phyloP scores from a whole-genome alignment of 1,140 invertebrate genomes.

The Drosophila triauraria region DNA sequence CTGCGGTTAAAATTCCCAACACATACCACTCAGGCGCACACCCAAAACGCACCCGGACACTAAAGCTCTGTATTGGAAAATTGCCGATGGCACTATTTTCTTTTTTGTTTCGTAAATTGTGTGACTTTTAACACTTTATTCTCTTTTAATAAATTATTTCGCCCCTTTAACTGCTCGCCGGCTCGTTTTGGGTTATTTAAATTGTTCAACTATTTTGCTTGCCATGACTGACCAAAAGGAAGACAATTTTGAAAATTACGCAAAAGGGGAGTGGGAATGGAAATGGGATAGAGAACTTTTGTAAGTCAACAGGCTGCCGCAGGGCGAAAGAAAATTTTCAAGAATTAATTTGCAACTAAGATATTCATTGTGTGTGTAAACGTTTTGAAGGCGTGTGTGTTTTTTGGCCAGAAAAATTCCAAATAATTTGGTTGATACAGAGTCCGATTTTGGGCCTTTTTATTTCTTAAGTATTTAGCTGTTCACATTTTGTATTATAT shows the following conservation, averaged over 20 bases:
- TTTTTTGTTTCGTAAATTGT: constrained; percentile 75
- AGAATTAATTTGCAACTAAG: constrained; percentile 81
- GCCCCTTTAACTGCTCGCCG: constrained; percentile 5
- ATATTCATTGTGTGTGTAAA: constrained; percentile 69
- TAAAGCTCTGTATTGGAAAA: constrained; percentile 6
- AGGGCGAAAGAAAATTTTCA: constrained; percentile 70
- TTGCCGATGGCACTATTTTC: constrained; percentile 70
- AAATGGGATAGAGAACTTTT: constrained; percentile 37
- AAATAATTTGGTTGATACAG: constrained; percentile 53
- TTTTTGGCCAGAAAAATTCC: constrained; percentile 50
- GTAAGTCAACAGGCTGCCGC: constrained; percentile 61
- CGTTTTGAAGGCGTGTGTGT: constrained; percentile 8
- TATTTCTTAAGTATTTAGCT: constrained; percentile 27
- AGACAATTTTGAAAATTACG: constrained; percentile 2
- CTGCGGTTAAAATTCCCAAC: constrained; percentile 22
- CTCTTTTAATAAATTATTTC: constrained; percentile 82
- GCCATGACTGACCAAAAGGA: constrained; percentile 28
- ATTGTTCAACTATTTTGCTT: constrained; percentile 80
- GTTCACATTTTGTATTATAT: constrained; percentile 21
- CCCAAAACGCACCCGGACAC: constrained; percentile 1
- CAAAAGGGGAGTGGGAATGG: constrained; percentile 1
- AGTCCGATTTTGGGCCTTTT: constrained; percentile 17
- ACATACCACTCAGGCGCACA: background rate
- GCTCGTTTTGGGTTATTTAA: constrained; percentile 65
- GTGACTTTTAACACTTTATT: constrained; percentile 83